Percentiles rank a stretch among this genome's conserved stretches.
Conservation (phyloP, 2,888 invertebrate genomes). For the Aromia moschata region DNA sequence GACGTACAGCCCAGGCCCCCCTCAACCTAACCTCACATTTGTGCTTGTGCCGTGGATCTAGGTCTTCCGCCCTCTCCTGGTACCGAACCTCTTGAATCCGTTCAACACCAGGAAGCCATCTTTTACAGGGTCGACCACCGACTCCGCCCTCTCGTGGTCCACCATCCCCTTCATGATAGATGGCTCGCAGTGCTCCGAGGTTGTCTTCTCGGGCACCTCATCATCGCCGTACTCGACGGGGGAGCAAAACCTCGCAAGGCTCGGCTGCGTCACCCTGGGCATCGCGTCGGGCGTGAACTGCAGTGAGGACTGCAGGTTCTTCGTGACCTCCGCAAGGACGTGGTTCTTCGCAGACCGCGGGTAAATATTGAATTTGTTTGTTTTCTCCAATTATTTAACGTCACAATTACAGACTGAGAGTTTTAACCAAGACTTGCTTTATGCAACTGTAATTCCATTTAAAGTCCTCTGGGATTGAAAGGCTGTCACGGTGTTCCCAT, state of each 20-base stretch:
- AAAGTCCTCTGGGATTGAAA: too few species aligned
- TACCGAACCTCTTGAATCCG: not conserved
- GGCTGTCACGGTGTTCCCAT: too few species aligned
- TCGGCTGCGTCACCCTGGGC: slow-evolving; percentile 65
- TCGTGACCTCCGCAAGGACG: slow-evolving; percentile 49
- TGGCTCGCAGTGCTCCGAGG: slow-evolving; percentile 43
- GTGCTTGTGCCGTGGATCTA: not conserved
- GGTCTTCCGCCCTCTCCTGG: not conserved
- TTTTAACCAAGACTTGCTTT: too few species aligned
- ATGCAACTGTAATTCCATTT: too few species aligned
- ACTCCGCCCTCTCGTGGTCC: slow-evolving; percentile 64
- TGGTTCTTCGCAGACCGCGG: slow-evolving; percentile 59
- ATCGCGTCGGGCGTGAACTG: slow-evolving; percentile 62
- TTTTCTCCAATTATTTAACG: too few species aligned
- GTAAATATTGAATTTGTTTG: too few species aligned
- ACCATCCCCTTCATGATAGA: slow-evolving; percentile 63
- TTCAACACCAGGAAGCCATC: slow-evolving; percentile 52
- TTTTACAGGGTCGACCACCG: slow-evolving; percentile 68
- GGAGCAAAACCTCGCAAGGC: slow-evolving; percentile 63
- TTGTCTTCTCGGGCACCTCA: slow-evolving; percentile 62
- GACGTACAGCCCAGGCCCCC: too few species aligned
- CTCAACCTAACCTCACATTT: not conserved
- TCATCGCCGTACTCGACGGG: slow-evolving; percentile 61
- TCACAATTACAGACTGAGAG: too few species aligned
- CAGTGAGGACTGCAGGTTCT: slow-evolving; percentile 57